phyloP scores from a whole-genome alignment of 2,113 vertebrate genomes.

The Rhinolophus sinicus region DNA sequence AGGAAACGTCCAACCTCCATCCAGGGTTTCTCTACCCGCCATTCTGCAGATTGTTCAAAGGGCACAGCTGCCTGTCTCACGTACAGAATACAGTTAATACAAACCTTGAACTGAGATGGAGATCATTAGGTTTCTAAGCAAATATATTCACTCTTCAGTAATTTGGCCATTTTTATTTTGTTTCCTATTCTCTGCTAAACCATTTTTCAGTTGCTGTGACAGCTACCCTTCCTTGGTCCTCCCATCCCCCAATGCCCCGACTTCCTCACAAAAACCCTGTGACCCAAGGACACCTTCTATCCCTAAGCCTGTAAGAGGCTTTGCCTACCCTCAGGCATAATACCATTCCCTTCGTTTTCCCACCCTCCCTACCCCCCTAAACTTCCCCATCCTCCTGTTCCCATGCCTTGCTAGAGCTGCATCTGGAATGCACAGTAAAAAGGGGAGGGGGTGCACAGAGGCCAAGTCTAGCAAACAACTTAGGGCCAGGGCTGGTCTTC shows the following conservation, averaged over 20 bases:
- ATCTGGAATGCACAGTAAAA: slow-evolving; percentile 24
- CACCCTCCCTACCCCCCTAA: not conserved
- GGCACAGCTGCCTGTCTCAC: slow-evolving; percentile 59
- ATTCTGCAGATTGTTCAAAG: slow-evolving; percentile 73
- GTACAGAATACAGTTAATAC: slow-evolving; percentile 75
- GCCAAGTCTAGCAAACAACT: slow-evolving; percentile 58
- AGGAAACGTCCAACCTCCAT: slow-evolving; percentile 54
- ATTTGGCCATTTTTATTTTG: slow-evolving; percentile 83
- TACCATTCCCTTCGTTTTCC: not conserved
- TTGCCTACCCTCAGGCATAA: not conserved
- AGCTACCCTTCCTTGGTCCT: not conserved
- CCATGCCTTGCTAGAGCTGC: slow-evolving; percentile 8
- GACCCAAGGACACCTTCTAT: not conserved
- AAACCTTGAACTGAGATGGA: slow-evolving; percentile 84
- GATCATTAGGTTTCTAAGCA: slow-evolving; percentile 84
- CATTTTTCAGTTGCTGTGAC: slow-evolving; percentile 86
- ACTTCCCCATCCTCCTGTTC: slow-evolving; percentile 1
- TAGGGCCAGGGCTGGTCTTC: slow-evolving; percentile 61
- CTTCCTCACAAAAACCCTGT: slow-evolving; percentile 30
- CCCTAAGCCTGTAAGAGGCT: not conserved
- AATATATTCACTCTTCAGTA: slow-evolving; percentile 85
- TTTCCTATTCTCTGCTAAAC: slow-evolving; percentile 75
- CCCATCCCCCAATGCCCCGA: not conserved
- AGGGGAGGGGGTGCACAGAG: not conserved
- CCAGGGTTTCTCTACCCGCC: slow-evolving; percentile 26